These are phyloP conservation scores for Cataglyphis livida DNA, from an alignment of 2,888 invertebrate species.

Conservation along the genomic window DNA sequence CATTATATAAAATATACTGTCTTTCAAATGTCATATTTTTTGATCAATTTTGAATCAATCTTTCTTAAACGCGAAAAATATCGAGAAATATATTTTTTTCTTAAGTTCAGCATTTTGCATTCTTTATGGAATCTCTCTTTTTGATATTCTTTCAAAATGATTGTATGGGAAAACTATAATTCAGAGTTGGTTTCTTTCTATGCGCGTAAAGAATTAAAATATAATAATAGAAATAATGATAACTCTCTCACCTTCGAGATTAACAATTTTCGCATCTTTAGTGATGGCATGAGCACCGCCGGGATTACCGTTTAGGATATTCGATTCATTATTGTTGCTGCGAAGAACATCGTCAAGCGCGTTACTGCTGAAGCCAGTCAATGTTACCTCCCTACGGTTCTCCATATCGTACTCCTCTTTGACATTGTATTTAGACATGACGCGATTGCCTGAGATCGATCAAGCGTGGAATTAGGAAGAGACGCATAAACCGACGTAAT, in stretches of 20 bases:
- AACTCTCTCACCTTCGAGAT: constrained; percentile 62
- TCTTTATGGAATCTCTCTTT: not conserved
- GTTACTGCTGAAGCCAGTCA: constrained; percentile 80
- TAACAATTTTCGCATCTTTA: constrained; percentile 61
- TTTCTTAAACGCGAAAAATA: not conserved
- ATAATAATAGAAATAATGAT: not conserved
- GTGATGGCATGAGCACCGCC: constrained; percentile 67
- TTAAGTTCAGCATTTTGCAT: not conserved
- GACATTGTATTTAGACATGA: constrained; percentile 83
- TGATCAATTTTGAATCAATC: not conserved
- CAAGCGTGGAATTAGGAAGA: constrained; percentile 11
- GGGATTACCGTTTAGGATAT: constrained; percentile 67
- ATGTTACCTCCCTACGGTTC: constrained; percentile 78
- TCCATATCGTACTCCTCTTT: constrained; percentile 78
- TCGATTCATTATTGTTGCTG: constrained; percentile 63
- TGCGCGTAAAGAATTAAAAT: not conserved
- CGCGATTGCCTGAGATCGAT: constrained; percentile 74
- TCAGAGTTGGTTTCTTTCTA: not conserved
- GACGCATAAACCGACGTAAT: constrained; percentile 23
- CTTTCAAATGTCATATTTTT: not conserved
- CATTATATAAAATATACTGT: not conserved
- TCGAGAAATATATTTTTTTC: not conserved
- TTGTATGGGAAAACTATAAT: not conserved
- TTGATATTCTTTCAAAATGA: not conserved
- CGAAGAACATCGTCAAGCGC: constrained; percentile 72